These are phyloP conservation scores for Sphinx pinastri DNA, from an alignment of 2,888 invertebrate species.

Conservation along the genomic window DNA sequence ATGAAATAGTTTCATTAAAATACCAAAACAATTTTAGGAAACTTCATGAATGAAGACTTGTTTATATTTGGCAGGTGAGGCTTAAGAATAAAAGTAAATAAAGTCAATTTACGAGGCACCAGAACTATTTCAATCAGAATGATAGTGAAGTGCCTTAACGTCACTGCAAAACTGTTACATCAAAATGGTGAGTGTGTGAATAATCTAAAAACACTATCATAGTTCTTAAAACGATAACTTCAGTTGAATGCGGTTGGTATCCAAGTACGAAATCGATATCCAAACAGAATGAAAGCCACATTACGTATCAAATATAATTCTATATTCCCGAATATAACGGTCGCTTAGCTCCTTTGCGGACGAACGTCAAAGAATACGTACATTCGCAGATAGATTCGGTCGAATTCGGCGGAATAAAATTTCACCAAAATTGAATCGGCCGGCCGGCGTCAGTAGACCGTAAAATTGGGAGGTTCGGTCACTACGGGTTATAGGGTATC, in stretches of 20 bases:
- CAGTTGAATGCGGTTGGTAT: background rate
- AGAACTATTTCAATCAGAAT: too few species aligned
- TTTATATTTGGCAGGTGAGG: too few species aligned
- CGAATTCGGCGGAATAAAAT: slow-evolving; percentile 78
- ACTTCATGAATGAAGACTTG: too few species aligned
- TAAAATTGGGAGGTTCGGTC: slow-evolving; percentile 78
- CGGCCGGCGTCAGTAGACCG: slow-evolving; percentile 72
- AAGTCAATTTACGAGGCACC: too few species aligned
- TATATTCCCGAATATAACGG: slow-evolving; percentile 35
- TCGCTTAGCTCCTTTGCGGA: slow-evolving; percentile 51
- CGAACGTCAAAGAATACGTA: slow-evolving; percentile 61
- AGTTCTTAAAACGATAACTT: too few species aligned
- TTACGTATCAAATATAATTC: slow-evolving; percentile 16
- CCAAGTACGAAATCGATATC: background rate
- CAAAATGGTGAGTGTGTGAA: background rate
- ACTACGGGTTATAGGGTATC: slow-evolving; percentile 63
- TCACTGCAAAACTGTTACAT: too few species aligned
- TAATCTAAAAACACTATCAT: background rate
- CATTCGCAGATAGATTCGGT: slow-evolving; percentile 66
- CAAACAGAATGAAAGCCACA: background rate
- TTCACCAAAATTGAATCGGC: slow-evolving; percentile 82
- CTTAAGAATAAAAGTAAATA: too few species aligned
- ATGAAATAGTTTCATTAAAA: too few species aligned
- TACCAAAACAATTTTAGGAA: too few species aligned
- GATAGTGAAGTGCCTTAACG: too few species aligned